Percentiles rank a stretch among this genome's conserved stretches.
These are phyloP conservation scores for Auanema freiburgensis DNA, from an alignment of 2,888 invertebrate genomes.

Conservation along the genomic window DNA sequence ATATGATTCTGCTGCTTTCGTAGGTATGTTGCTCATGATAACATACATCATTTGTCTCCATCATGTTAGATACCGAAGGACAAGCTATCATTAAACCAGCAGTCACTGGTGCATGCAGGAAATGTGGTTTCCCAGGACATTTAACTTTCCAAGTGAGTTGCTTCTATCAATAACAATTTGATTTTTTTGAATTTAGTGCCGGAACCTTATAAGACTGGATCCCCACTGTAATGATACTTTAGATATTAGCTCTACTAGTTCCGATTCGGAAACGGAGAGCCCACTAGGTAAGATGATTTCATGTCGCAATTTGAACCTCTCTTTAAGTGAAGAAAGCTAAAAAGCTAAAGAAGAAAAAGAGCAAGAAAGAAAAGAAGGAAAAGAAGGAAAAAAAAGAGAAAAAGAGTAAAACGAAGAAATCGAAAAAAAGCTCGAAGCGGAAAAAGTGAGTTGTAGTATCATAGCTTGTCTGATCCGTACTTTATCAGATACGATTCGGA, in stretches of 20 bases:
- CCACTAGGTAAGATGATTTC: constrained; percentile 31
- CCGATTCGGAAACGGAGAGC: constrained; percentile 65
- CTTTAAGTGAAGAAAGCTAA: constrained; percentile 21
- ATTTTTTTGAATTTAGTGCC: constrained; percentile 61
- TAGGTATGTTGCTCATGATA: constrained; percentile 24
- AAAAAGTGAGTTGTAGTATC: constrained; percentile 9
- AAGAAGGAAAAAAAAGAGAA: constrained; percentile 21
- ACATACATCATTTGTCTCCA: too few species aligned
- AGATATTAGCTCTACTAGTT: constrained; percentile 68
- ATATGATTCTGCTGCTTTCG: constrained; percentile 27
- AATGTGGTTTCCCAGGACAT: constrained; percentile 66
- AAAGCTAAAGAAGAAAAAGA: constrained; percentile 24
- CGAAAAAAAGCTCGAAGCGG: constrained; percentile 2
- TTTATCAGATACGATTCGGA: too few species aligned
- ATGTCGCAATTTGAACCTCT: too few species aligned
- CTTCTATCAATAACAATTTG: not conserved
- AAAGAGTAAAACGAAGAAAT: constrained; percentile 15
- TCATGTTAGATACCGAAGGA: constrained; percentile 43
- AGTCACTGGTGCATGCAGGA: constrained; percentile 56
- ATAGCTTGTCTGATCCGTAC: too few species aligned
- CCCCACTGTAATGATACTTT: constrained; percentile 63
- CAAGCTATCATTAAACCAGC: constrained; percentile 36
- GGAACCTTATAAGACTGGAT: constrained; percentile 67
- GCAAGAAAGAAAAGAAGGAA: constrained; percentile 29
- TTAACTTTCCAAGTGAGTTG: constrained; percentile 65